Base-by-base conservation (phyloP, 2,113 vertebrate genomes). In the Athene noctua region DNA sequence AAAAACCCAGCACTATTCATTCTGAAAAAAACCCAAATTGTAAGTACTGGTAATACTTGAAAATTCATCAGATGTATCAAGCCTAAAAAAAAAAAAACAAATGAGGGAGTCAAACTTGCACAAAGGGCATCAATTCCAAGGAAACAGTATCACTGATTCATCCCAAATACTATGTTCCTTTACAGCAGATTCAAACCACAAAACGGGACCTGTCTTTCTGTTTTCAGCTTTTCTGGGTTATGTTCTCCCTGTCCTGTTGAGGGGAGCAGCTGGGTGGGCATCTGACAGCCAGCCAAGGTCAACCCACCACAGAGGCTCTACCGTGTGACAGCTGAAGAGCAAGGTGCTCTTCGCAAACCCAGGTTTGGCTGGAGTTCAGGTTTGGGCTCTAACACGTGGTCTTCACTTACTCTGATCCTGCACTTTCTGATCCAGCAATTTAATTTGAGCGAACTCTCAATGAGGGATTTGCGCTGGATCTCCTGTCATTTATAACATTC, bases 191-290 rank as follows among this genome's bases (percentile, higher is more conserved):
- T 63, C 67, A 73, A 90, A 55, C 1, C 58, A 62, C 51, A 80
- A 20, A 91, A 59, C 0, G 51, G 20, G 49, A 91, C 80, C 26
- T 44, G 40, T 9, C 44, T 65, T 32, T 59, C n/a, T 10, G 32
- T 51, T 85, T 82, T 54, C 54, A 93, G 66, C 44, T 72, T 78
- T 79, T 59, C 68, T 38, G n/a, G 17, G 42, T 54, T 27, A 25
- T 86, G 86, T 83, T 73, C 32, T 40, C 13, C 22, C 38, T 3
- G 7, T 36, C 26, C 47, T 26, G 13, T 42, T 2, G 1, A 88
- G 51, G 59, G 40, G 67, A 91, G 90, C 27, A 34, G 86, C 86
- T 66, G 91, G 88, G 67, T 88, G 92, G 94, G 82, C 80, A 96
- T 15, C 27, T 58, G 83, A 36, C 79, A 72, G 88, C 74, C 58